phyloP scores from a whole-genome alignment of 2,797 vertebrate genomes.

The Xiphophorus birchmanni region DNA sequence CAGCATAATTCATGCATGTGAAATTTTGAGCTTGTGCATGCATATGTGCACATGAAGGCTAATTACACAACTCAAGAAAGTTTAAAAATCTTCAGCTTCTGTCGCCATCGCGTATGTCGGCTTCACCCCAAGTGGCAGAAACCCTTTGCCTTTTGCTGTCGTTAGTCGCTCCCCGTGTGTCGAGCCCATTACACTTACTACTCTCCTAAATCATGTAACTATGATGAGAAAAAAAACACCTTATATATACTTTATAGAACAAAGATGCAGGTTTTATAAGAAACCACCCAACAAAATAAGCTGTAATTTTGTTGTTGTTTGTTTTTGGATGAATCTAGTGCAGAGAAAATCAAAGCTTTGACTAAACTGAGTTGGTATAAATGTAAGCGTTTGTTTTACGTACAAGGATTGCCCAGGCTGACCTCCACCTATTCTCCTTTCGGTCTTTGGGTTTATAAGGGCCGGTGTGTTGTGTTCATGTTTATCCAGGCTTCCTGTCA shows the following conservation, averaged over 20 bases:
- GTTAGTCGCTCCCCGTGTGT: no score
- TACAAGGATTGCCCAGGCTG: neutral
- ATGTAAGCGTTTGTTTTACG: constrained; percentile 7
- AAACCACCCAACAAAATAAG: neutral
- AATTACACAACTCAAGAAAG: no score
- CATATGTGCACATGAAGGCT: no score
- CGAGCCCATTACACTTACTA: neutral
- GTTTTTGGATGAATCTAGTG: neutral
- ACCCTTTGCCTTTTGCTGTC: no score
- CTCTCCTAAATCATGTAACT: neutral
- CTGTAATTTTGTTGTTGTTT: neutral
- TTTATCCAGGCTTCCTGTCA: constrained; percentile 82
- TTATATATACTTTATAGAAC: neutral
- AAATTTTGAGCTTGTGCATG: no score
- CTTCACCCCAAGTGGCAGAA: no score
- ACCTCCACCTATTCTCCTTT: constrained; percentile 9
- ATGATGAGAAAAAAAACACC: neutral
- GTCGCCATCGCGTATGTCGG: no score
- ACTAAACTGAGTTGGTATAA: constrained; percentile 9
- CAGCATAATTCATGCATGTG: no score
- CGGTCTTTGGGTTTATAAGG: constrained; percentile 27
- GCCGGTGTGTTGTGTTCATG: constrained; percentile 70
- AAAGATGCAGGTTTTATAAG: neutral
- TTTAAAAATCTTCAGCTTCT: no score
- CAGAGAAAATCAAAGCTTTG: neutral